Evolutionary conservation across 2,797 vertebrate species (phyloP).

Genomic region (Lophotriccus pileatus): DNA sequence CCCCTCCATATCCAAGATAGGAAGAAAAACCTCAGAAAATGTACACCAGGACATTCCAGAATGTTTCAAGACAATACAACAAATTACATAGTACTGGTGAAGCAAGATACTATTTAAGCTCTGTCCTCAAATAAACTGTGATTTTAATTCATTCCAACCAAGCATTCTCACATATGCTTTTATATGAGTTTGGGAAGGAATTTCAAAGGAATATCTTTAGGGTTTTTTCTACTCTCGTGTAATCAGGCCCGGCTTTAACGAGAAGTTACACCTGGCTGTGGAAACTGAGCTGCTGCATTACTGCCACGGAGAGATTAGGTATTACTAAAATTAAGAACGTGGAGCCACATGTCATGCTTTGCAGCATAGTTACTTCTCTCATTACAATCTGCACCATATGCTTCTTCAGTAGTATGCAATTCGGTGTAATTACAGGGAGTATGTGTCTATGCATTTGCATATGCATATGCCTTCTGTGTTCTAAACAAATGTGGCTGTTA

Average conservation of each 20-base stretch:
- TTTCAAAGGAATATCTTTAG: neutral
- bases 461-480: neutral
- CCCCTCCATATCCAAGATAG: neutral
- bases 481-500: neutral
- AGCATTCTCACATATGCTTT: neutral
- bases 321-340: conserved; percentile 48
- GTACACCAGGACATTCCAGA: neutral
- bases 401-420: neutral
- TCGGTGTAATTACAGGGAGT: neutral
- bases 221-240: neutral
- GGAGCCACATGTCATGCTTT: conserved; percentile 42
- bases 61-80: neutral
- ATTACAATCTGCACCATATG: conserved; percentile 38
- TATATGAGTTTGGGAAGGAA: neutral
- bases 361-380: conserved; percentile 53
- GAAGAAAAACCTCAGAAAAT: neutral
- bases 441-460: neutral
- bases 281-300: conserved; percentile 52
- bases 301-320: conserved; percentile 46
- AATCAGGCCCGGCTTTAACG: neutral
- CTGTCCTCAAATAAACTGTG: neutral
- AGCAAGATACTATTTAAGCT: neutral
- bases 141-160: neutral
- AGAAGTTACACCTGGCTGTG: conserved; percentile 41
- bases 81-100: neutral